Evolutionary conservation across 2,888 invertebrate genomes (phyloP), one percentile per base, ranked within the genome.

Genomic region (Drosophila falleni): DNA sequence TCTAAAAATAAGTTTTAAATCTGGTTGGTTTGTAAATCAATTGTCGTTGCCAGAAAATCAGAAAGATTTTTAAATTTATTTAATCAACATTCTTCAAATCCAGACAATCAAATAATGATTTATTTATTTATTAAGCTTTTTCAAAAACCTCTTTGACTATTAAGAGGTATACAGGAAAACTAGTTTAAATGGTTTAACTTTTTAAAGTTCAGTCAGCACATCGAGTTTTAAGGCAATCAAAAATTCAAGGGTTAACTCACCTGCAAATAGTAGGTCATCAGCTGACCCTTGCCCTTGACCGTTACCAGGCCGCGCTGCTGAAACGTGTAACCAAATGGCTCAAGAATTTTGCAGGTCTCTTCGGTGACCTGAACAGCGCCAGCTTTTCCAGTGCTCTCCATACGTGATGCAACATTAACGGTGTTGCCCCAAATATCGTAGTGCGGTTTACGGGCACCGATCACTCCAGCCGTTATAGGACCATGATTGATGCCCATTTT

Each of bases 381-480:
- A 60, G 97, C 97, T 93, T 98, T 98, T 71, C 99, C 99, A 0
- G 98, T 98, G 90, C 98, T 98, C 92, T 99, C 99, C 99, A 99
- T 99, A 66, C 98, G 94, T 0, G 98, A 98, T 6, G 99, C 98
- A 1, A 99, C 98, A 91, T 99, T 99, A 15, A 98, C 98, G 0
- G 98, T 98, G 91, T 98, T 98, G 1, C 98, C 98, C 98, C 98
- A 98, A 86, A 98, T 98, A 91, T 98, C 98, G 90, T 98, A 98
- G 92, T 98, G 98, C 0, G 98, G 98, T 91, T 98, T 98, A 56
- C 97, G 94, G 0, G 98, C 98, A 13, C 98, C 98, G 83, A 98
- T 98, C 5, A 98, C 98, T 0, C 98, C 98, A 0, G 98, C 98
- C 0, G 97, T 98, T 71, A 98, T 97, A 11, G 98, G 98, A 0